phyloP scores from a whole-genome alignment of 1,140 invertebrate genomes.

The Galleria mellonella region DNA sequence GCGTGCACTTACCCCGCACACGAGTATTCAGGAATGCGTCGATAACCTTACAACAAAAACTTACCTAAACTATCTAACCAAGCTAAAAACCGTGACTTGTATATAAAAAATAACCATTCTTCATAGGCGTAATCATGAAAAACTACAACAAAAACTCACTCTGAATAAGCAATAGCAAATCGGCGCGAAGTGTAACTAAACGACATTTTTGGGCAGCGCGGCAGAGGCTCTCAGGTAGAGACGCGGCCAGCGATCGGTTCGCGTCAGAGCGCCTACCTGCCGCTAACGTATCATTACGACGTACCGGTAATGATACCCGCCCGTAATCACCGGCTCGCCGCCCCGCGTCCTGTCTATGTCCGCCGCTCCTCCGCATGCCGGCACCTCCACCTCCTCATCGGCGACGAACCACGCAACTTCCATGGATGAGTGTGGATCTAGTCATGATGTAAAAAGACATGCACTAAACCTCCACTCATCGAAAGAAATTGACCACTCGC shows the following conservation, averaged over 20 bases:
- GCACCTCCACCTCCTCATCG: no score
- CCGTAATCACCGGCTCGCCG: constrained; percentile 34
- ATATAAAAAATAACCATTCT: constrained; percentile 25
- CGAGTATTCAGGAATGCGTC: constrained; percentile 13
- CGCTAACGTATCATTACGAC: constrained; percentile 58
- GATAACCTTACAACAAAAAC: constrained; percentile 16
- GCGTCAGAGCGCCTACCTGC: constrained; percentile 44
- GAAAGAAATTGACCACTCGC: constrained; percentile 70
- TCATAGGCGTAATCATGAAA: constrained; percentile 16
- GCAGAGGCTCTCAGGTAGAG: constrained; percentile 40
- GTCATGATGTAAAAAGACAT: constrained; percentile 72
- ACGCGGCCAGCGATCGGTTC: constrained; percentile 23
- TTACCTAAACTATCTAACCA: constrained; percentile 5
- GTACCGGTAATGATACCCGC: constrained; percentile 47
- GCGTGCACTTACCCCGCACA: constrained; percentile 18
- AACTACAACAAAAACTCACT: constrained; percentile 52
- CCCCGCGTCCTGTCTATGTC: constrained; percentile 8
- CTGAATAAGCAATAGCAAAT: constrained; percentile 38
- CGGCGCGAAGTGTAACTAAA: constrained; percentile 44
- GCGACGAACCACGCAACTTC: constrained; percentile 67
- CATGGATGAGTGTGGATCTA: constrained; percentile 76
- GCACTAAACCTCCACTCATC: constrained; percentile 75
- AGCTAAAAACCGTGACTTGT: constrained; percentile 17
- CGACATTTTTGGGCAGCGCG: constrained; percentile 37
- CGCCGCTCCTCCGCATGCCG: constrained; percentile 14